Conservation (phyloP, 2,797 vertebrate genomes). For the Trachurus trachurus region DNA sequence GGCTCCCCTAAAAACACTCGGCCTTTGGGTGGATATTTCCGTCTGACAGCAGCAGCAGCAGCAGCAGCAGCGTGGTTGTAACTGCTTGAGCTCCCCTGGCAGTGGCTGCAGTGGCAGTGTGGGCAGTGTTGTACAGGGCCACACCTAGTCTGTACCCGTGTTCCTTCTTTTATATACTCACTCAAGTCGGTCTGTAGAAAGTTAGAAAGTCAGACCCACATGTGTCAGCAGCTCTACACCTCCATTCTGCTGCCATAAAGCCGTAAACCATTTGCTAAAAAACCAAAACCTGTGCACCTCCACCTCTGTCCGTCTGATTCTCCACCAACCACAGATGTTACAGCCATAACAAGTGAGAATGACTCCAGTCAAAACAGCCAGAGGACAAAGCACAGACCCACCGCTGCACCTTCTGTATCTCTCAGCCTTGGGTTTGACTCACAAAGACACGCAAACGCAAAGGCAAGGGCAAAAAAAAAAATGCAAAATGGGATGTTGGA, state of each 20-base stretch:
- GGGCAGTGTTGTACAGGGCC: slow-evolving; percentile 52
- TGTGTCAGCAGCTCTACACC: too few species aligned
- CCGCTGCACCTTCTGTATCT: slow-evolving; percentile 17
- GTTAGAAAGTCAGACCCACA: slow-evolving; percentile 11
- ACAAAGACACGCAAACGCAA: slow-evolving; percentile 19
- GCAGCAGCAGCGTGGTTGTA: slow-evolving; percentile 34
- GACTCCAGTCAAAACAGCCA: slow-evolving; percentile 71
- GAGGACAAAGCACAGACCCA: slow-evolving; percentile 43
- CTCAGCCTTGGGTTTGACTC: slow-evolving; percentile 43
- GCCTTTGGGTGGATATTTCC: slow-evolving; percentile 44
- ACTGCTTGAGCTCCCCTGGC: slow-evolving; percentile 32
- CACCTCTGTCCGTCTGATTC: neutral
- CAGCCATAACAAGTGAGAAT: slow-evolving; percentile 67
- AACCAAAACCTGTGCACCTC: slow-evolving; percentile 13
- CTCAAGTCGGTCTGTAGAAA: neutral
- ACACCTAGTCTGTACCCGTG: slow-evolving; percentile 54
- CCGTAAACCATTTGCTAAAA: too few species aligned
- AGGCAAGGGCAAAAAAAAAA: slow-evolving; percentile 22
- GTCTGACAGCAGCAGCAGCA: slow-evolving; percentile 33
- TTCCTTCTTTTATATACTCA: slow-evolving; percentile 19
- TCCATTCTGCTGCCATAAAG: too few species aligned
- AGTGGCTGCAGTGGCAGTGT: slow-evolving; percentile 4
- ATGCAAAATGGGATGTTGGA: too few species aligned
- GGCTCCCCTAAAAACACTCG: slow-evolving; percentile 47
- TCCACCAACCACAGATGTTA: slow-evolving; percentile 53